Conservation (phyloP, 2,797 vertebrate species). For the Dendrocincla tyrannina region DNA sequence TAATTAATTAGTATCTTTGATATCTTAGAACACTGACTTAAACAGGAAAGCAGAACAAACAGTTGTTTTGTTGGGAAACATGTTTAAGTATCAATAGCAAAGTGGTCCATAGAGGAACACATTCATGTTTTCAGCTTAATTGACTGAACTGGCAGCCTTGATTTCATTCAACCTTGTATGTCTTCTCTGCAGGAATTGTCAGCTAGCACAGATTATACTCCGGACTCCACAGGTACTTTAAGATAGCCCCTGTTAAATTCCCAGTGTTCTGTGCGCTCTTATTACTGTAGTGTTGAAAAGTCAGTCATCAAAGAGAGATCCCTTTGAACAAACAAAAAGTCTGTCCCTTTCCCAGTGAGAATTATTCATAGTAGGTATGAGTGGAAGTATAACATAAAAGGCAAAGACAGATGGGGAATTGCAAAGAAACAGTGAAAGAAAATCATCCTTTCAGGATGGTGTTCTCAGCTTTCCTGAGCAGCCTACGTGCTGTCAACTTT, state of each 20-base stretch:
- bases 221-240: not conserved
- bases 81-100: not conserved
- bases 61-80: not conserved
- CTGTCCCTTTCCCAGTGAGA: not conserved
- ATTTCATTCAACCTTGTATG: not conserved
- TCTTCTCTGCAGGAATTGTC: accelerated
- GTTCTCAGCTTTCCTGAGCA: not conserved
- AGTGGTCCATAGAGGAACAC: not conserved
- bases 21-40: not conserved
- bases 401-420: not conserved
- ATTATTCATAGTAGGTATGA: not conserved
- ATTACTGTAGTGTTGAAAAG: not conserved
- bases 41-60: not conserved
- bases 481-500: not conserved
- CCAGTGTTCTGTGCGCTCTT: not conserved
- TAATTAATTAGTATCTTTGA: not conserved
- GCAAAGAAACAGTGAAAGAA: not conserved
- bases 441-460: not conserved
- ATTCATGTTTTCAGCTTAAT: not conserved
- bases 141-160: not conserved
- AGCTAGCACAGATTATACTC: not conserved
- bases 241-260: not conserved
- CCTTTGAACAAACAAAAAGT: not conserved
- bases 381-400: not conserved
- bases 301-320: not conserved